Evolutionary conservation across 2,113 vertebrate species (phyloP).

Genomic region (Microcebus jonahi): DNA sequence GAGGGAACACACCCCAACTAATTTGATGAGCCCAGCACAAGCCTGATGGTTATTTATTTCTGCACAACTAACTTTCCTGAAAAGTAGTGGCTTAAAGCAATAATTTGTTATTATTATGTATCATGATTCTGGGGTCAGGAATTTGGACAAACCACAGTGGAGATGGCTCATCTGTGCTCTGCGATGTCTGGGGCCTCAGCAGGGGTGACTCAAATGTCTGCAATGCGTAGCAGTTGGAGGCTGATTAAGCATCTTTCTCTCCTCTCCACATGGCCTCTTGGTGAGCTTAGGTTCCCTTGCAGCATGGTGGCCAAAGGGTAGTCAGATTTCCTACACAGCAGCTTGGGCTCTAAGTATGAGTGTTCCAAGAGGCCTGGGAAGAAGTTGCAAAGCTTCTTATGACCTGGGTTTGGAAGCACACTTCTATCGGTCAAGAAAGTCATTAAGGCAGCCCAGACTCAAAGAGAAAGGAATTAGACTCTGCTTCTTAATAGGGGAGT

Average conservation of each 20-base stretch:
- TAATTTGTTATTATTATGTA: background rate
- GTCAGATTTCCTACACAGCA: background rate
- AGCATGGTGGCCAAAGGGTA: background rate
- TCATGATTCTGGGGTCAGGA: background rate
- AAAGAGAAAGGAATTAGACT: background rate
- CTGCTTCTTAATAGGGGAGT: background rate
- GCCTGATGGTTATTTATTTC: slow-evolving; percentile 13
- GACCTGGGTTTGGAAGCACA: background rate
- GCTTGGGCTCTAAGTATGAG: background rate
- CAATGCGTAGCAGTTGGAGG: background rate
- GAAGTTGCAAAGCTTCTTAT: background rate
- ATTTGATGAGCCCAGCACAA: background rate
- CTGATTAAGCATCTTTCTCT: background rate
- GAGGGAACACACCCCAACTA: background rate
- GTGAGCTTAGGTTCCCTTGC: background rate
- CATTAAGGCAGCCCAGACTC: background rate
- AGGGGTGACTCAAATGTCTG: background rate
- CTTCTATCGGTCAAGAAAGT: background rate
- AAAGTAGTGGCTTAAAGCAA: background rate
- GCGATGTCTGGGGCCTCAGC: background rate
- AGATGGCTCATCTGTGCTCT: background rate
- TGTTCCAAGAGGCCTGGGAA: background rate
- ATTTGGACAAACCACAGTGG: background rate
- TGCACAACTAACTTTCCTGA: background rate
- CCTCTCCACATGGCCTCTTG: background rate